Evolutionary conservation across 1,140 invertebrate species (phyloP).

Genomic region (Dendroctonus valens): DNA sequence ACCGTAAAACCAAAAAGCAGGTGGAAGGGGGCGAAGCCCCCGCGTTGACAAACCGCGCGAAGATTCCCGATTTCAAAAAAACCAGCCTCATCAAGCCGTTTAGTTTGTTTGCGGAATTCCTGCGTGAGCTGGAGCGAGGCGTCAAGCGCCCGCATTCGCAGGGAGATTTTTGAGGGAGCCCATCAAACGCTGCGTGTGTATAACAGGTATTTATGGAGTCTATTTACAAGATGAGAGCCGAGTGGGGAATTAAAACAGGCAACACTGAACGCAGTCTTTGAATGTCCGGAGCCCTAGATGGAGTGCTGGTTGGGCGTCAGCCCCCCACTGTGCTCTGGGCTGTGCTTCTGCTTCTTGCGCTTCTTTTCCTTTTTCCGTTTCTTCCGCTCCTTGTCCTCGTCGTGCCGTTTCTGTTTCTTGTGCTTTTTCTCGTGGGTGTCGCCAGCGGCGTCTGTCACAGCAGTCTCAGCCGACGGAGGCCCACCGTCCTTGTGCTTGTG

Average conservation of each 20-base stretch:
- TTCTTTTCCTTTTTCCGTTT: slow-evolving; percentile 96
- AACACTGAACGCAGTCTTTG: too few relatives aligned
- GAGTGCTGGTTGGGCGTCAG: slow-evolving; percentile 70
- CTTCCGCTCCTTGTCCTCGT: slow-evolving; percentile 91
- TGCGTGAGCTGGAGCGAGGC: slow-evolving; percentile 58
- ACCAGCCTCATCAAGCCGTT: slow-evolving; percentile 70
- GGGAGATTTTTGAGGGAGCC: too few relatives aligned
- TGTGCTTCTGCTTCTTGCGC: slow-evolving; percentile 91
- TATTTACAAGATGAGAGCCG: too few relatives aligned
- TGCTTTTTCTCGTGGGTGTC: slow-evolving; percentile 93
- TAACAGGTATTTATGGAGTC: too few relatives aligned
- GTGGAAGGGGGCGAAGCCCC: slow-evolving; percentile 50
- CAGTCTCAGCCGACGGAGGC: slow-evolving; percentile 67
- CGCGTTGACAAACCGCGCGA: slow-evolving; percentile 44
- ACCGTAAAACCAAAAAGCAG: slow-evolving; percentile 58
- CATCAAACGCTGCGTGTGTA: too few relatives aligned
- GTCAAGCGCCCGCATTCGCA: too few relatives aligned
- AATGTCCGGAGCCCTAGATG: slow-evolving; percentile 14
- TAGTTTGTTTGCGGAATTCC: slow-evolving; percentile 70
- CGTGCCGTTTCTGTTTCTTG: slow-evolving; percentile 91
- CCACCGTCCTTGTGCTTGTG: slow-evolving; percentile 88
- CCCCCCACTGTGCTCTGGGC: slow-evolving; percentile 77
- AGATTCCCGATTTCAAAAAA: slow-evolving; percentile 73
- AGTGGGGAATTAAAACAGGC: too few relatives aligned
- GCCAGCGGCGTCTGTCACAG: slow-evolving; percentile 64